Evolutionary conservation across 1,140 invertebrate species (phyloP), one percentile per base, ranked within the genome.

Genomic region (Mesaphorura yosii): DNA sequence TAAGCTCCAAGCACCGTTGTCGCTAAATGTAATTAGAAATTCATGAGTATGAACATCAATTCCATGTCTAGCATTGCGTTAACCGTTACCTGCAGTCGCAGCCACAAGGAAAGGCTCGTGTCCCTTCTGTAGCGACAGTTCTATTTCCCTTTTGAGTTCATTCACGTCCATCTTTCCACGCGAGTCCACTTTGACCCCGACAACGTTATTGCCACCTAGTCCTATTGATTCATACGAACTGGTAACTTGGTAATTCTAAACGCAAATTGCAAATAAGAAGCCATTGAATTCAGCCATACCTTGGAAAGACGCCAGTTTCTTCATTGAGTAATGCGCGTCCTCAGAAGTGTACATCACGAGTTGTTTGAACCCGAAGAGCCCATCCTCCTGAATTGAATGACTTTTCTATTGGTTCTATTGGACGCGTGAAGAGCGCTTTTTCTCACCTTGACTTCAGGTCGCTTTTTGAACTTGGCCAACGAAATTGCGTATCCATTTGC

Each of bases 401-500:
- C 10, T 37, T 12, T n/a, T 12, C n/a, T 37, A n/a, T n/a, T 12
- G 12, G 10, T 10, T 14, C 7, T 12, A 14, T 15, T 42, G 22
- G 19, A 42, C 22, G 10, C 20, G 41, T 12, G n/a, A n/a, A n/a
- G n/a, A n/a, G n/a, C n/a, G n/a, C n/a, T n/a, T n/a, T n/a, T 20
- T 29, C 14, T 34, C 64, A 80, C 79, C 78, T 93, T 94, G 31
- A 82, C 73, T 53, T 87, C 77, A 7, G 89, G 88, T 65, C 80
- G 78, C 51, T 75, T 74, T 57, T 79, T 69, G 65, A 86, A 83
- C 31, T 92, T 72, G 2, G 92, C 92, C 53, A 88, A 78, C 64
- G 86, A 86, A 50, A 97, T 88, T 14, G 86, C 91, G 67, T 97
- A 97, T 53, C 92, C 83, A 67, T 97, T 97, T 2, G 91, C 85